Evolutionary conservation across 2,888 invertebrate genomes (phyloP).

Genomic region (Helleia helle): DNA sequence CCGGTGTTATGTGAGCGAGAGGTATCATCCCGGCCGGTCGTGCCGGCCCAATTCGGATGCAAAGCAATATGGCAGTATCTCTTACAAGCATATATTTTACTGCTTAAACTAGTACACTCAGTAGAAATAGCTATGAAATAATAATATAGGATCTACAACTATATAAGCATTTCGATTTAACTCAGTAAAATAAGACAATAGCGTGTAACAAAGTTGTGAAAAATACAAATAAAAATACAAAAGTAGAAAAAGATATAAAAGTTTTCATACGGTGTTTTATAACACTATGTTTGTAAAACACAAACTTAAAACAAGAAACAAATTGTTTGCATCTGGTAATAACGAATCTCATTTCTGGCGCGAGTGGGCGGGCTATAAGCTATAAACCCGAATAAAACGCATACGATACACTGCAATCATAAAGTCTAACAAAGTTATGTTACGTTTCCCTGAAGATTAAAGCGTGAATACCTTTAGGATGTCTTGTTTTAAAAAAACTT

Average conservation of each 20-base stretch:
- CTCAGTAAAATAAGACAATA: no score
- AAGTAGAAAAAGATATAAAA: not conserved
- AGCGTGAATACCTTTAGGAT: conserved; percentile 1
- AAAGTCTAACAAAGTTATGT: conserved; percentile 8
- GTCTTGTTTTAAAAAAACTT: conserved; percentile 4
- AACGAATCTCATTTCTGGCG: conserved; percentile 8
- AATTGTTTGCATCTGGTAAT: conserved; percentile 6
- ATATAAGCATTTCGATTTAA: no score
- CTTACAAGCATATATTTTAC: no score
- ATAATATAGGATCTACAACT: no score
- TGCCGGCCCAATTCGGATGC: no score
- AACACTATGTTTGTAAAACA: conserved; percentile 3
- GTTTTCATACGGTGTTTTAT: not conserved
- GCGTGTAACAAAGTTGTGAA: no score
- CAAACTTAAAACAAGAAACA: not conserved
- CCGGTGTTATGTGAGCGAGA: no score
- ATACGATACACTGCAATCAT: conserved; percentile 8
- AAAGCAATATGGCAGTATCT: no score
- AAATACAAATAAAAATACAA: no score
- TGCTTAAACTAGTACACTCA: no score
- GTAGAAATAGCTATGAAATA: no score
- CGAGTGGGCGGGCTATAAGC: conserved; percentile 6
- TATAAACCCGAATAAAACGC: conserved; percentile 8
- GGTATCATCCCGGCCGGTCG: no score
- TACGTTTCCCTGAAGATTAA: conserved; percentile 5